Base-by-base conservation (phyloP, 2,888 invertebrate species). In the Tachina grossa region DNA sequence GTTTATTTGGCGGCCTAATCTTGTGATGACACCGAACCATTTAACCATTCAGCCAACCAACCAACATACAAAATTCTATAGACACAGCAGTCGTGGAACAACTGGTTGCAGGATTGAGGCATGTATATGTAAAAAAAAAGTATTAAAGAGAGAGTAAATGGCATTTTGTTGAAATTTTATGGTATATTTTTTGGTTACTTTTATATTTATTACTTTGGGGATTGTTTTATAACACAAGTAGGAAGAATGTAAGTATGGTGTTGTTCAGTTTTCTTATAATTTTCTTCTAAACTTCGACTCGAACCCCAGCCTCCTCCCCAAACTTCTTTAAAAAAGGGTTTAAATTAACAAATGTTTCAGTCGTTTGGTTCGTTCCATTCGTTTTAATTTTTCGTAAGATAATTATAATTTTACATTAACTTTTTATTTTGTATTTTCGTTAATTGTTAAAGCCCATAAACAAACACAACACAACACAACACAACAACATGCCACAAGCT, bases 361-460 rank as follows among this genome's bases (percentile, higher is more conserved):
- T 88, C 88, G 89, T 47, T 61, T 55, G 45, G 19, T 55, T 31
- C 68, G 78, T 71, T 74, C 47, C 65, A 49, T 81, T 66, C 66
- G 51, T 81, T 75, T 80, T 68, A 59, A 81, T 53, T 76, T 66
- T 66, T 74, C 76, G 41, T 75, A 76, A 80, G 79, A 85, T 91
- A 91, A 91, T 91, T 91, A 91, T 90, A 91, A 91, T 90, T 91
- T 90, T 90, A 91, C 91, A 91, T 91, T 91, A 91, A 90, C 90
- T 90, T 90, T 90, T 89, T 89, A 61, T 81, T 59, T 81, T 53
- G 53, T 75, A 69, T 81, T 81, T 76, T 80, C 69, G 91, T 91
- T 91, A 91, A 91, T 91, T 91, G 91, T 91, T 90, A 89, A 90
- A 80, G 66, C 79, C 79, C 83, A 85, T 79, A 85, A 83, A 80